Percentiles rank a stretch among this genome's conserved stretches.
Conservation (phyloP, 1,140 invertebrate species). For the Calycopis cecrops region DNA sequence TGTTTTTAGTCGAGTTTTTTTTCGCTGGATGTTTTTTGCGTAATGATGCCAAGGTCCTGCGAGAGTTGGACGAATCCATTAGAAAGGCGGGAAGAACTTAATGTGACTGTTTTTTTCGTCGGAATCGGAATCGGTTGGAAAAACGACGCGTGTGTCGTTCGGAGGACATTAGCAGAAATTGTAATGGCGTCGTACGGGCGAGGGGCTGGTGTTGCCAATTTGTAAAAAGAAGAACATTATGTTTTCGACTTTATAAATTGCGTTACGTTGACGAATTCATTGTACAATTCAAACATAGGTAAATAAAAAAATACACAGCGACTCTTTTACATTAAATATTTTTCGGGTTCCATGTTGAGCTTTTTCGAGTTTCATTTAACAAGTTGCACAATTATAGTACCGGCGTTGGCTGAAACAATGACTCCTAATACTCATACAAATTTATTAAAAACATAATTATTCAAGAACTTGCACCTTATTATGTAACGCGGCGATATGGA, state of each 20-base stretch:
- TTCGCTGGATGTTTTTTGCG: conserved; percentile 58
- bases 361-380: no score
- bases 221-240: conserved; percentile 16
- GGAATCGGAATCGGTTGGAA: conserved; percentile 48
- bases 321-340: no score
- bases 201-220: conserved; percentile 26
- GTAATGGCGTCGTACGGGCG: conserved; percentile 43
- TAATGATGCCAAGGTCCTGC: conserved; percentile 68
- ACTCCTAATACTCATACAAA: no score
- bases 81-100: conserved; percentile 69
- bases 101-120: conserved; percentile 55
- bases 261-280: no score
- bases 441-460: no score
- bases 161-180: conserved; percentile 48
- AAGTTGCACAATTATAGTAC: no score
- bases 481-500: no score
- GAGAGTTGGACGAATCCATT: conserved; percentile 72
- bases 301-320: no score
- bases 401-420: no score
- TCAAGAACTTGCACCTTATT: no score
- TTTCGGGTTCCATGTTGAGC: no score
- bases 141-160: conserved; percentile 49
- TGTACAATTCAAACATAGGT: no score
- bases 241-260: not conserved
- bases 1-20: conserved; percentile 56